Evolutionary conservation across 2,113 vertebrate species (phyloP), one percentile per base, ranked within the genome.

Genomic region (Callaeas wilsoni): DNA sequence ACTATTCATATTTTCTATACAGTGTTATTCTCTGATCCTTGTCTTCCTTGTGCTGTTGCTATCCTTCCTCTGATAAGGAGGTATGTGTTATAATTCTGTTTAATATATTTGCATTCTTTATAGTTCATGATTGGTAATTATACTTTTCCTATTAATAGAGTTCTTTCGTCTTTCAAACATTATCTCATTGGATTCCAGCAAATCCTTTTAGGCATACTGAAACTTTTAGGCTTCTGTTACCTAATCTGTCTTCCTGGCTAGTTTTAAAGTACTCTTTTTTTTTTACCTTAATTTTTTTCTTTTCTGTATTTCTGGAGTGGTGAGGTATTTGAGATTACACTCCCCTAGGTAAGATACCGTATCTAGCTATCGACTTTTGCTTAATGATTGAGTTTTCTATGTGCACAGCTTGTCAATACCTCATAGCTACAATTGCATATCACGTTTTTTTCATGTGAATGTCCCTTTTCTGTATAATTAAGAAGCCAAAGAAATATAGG

Each of bases 71-170:
- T 87, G 89, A 94, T 89, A 89, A 93, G 47, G 59, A 86, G 29
- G 49, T 60, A 9, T 89, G 64, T 82, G 32, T 52, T 96, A 90
- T 84, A 95, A 71, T 62, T 90, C 75, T 89, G 20, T 86, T 89
- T 78, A 94, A 91, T 82, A 18, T 63, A 70, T 96, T 80, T 89
- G 29, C 79, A 74, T 92, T 87, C 59, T 87, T 95, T 94, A 84
- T 85, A 75, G 56, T 13, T 87, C 55, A 75, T 84, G 70, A 82
- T 65, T 79, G 29, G 49, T 70, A 91, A 95, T 94, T 89, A 87
- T 82, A 93, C 23, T 87, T 87, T 82, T 89, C 33, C 46, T 83
- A 85, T 76, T 96, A 93, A 91, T 79, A 85, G 35, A 79, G 37
- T 83, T 83, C 39, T 93, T 65, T 88, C 3, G 8, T 62, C 65